Evolutionary conservation across 2,797 vertebrate genomes (phyloP).

Genomic region (Threskiornis aethiopicus): DNA sequence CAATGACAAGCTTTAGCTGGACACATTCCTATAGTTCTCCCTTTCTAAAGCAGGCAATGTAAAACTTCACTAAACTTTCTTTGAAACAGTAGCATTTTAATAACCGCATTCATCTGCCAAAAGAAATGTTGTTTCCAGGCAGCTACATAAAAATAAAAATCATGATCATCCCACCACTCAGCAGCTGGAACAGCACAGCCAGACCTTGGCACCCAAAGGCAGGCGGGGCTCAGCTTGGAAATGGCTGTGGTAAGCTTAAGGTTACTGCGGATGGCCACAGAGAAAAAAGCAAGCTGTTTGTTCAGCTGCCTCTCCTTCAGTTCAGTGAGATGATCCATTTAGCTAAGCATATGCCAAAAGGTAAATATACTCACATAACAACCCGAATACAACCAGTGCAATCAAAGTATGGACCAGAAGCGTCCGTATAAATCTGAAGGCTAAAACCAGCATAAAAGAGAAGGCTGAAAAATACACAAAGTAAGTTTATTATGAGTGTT

Average conservation of each 20-base stretch:
- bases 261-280: neutral
- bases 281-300: neutral
- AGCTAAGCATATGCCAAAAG: neutral
- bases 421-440: slow-evolving; percentile 70
- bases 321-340: neutral
- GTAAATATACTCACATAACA: slow-evolving; percentile 76
- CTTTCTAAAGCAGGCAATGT: neutral
- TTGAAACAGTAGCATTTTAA: neutral
- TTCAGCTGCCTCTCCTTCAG: neutral
- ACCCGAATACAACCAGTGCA: slow-evolving; percentile 71
- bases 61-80: neutral
- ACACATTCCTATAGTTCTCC: neutral
- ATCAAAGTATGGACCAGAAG: slow-evolving; percentile 76
- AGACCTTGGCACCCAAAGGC: neutral
- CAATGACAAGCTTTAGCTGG: neutral
- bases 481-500: neutral
- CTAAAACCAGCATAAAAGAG: slow-evolving; percentile 68
- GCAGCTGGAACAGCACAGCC: neutral
- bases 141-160: neutral
- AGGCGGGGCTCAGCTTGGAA: neutral
- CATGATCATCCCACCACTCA: neutral
- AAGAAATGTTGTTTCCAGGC: neutral
- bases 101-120: neutral
- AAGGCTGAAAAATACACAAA: slow-evolving; percentile 67
- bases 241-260: neutral